These are phyloP conservation scores for Brachionus sp. DNA, from an alignment of 1,140 invertebrate species.

Conservation along the genomic window DNA sequence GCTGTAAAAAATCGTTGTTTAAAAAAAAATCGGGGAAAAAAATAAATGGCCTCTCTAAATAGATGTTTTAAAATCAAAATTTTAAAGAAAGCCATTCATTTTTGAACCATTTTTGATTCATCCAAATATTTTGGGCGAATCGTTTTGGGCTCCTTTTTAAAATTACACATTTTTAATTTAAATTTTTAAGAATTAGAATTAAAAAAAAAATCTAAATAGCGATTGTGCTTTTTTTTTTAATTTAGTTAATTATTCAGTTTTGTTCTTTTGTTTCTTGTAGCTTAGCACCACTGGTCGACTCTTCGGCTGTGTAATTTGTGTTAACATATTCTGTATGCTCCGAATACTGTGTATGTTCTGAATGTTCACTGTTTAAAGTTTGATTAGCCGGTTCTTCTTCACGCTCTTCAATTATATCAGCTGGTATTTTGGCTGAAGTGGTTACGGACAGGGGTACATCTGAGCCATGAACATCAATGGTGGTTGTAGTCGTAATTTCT, in stretches of 20 bases:
- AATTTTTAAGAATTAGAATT: neutral
- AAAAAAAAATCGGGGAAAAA: neutral
- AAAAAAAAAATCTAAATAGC: constrained; percentile 11
- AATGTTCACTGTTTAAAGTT: constrained; percentile 31
- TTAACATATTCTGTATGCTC: constrained; percentile 29
- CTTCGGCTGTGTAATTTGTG: constrained; percentile 27
- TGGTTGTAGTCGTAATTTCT: constrained; percentile 17
- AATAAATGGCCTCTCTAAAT: neutral
- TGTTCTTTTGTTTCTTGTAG: neutral
- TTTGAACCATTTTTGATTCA: neutral
- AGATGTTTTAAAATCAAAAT: neutral
- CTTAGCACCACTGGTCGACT: neutral
- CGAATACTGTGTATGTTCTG: constrained; percentile 15
- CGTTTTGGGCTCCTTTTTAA: neutral
- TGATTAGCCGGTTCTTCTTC: constrained; percentile 5
- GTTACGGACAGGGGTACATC: constrained; percentile 3
- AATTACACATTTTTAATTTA: neutral
- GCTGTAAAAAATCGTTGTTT: constrained; percentile 32
- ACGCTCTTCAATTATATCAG: neutral
- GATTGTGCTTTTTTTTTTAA: neutral
- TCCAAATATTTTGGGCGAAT: neutral
- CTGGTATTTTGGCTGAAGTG: constrained; percentile 4
- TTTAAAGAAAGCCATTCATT: neutral
- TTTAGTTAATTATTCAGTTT: neutral
- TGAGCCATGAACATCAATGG: neutral